Evolutionary conservation across 2,888 invertebrate species (phyloP).

Genomic region (Andrena fulva): DNA sequence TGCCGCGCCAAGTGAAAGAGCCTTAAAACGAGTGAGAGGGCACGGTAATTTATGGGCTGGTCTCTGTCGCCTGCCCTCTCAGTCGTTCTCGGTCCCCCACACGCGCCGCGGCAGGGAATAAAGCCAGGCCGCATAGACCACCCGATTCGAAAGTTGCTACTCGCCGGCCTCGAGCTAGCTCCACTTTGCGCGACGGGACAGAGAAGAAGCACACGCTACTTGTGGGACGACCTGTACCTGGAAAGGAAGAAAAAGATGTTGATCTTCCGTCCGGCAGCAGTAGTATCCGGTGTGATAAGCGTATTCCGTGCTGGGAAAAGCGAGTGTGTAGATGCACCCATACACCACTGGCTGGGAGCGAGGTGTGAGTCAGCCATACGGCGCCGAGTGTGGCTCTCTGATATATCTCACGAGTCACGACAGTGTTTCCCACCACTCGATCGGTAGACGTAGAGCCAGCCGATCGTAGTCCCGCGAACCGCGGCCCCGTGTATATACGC

Average conservation of each 20-base stretch:
- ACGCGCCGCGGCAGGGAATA: too few species aligned
- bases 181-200: too few species aligned
- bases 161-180: too few species aligned
- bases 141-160: too few species aligned
- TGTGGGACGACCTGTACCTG: neutral
- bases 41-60: too few species aligned
- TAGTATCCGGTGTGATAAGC: neutral
- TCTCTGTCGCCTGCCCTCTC: too few species aligned
- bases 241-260: neutral
- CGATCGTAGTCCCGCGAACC: constrained; percentile 42
- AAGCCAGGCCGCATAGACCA: too few species aligned
- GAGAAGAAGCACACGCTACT: too few species aligned
- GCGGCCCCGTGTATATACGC: neutral
- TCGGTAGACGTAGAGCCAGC: constrained; percentile 50
- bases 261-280: neutral
- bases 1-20: too few species aligned
- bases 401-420: constrained; percentile 21
- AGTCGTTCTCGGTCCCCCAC: too few species aligned
- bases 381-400: constrained; percentile 5
- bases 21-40: too few species aligned
- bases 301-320: neutral
- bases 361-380: constrained; percentile 34
- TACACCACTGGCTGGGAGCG: neutral
- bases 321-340: neutral
- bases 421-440: constrained; percentile 49